phyloP scores from a whole-genome alignment of 2,797 vertebrate genomes.

The Enteromius mattozi region DNA sequence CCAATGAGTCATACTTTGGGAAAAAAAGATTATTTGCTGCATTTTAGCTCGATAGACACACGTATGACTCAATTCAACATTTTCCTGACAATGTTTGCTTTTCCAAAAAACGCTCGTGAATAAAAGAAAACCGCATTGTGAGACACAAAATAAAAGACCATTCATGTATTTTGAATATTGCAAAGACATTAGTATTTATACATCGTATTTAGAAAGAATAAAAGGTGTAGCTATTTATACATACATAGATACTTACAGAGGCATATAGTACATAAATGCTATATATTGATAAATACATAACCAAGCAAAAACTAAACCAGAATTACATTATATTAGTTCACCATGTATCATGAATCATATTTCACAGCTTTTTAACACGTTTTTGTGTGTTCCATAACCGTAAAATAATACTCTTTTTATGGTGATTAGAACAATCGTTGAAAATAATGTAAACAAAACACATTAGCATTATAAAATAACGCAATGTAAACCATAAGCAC shows the following conservation, averaged over 20 bases:
- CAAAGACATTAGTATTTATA: not conserved
- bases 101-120: not conserved
- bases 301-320: not conserved
- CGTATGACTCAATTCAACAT: not conserved
- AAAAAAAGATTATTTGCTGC: constrained; percentile 36
- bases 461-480: not conserved
- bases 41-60: not conserved
- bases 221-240: not conserved
- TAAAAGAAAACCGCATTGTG: not conserved
- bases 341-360: not conserved
- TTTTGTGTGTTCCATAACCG: not conserved
- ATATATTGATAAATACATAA: not conserved
- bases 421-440: not conserved
- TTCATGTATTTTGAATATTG: not conserved
- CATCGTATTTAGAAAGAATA: too few relatives aligned
- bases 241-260: not conserved
- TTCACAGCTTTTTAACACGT: not conserved
- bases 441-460: not conserved
- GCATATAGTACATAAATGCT: not conserved
- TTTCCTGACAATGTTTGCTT: not conserved
- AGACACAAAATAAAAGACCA: not conserved
- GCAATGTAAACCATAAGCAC: not conserved
- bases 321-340: not conserved
- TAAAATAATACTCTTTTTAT: not conserved
- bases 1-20: constrained; percentile 69